Conservation (phyloP, 30 jellyfish, hydroid and myxozoan genomes). For the Phacellophora camtschatica region DNA sequence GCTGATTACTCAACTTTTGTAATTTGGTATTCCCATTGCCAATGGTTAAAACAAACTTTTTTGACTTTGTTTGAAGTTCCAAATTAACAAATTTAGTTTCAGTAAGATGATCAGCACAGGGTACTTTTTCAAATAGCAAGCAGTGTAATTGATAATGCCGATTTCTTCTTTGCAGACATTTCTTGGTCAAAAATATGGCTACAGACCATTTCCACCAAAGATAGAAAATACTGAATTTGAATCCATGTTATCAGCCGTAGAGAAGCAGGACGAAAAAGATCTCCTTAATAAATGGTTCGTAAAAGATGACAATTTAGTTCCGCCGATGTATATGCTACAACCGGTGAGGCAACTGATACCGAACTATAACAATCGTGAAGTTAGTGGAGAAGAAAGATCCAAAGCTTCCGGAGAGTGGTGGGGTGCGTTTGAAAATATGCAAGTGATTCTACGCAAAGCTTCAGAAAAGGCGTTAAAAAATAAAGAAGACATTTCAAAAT, state of each 20-base stretch:
- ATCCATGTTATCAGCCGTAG: slow-evolving; percentile 43
- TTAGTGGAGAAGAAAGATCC: slow-evolving; percentile 60
- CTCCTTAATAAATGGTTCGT: slow-evolving; percentile 70
- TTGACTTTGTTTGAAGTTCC: background rate
- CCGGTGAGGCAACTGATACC: slow-evolving; percentile 76
- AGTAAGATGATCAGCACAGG: too few species aligned
- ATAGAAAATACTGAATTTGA: slow-evolving; percentile 70
- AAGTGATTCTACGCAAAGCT: slow-evolving; percentile 64
- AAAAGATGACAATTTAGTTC: slow-evolving; percentile 72
- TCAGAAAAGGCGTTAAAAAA: slow-evolving; percentile 32
- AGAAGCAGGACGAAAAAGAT: slow-evolving; percentile 28
- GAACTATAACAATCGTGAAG: slow-evolving; percentile 69
- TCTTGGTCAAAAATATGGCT: slow-evolving; percentile 88
- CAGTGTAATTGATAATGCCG: too few species aligned
- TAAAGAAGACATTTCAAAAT: slow-evolving; percentile 36
- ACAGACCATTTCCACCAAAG: slow-evolving; percentile 94
- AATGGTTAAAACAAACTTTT: background rate
- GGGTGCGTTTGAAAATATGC: slow-evolving; percentile 84
- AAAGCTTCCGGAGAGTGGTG: slow-evolving; percentile 86
- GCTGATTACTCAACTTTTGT: too few species aligned
- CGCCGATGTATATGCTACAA: slow-evolving; percentile 70
- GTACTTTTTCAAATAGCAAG: too few species aligned
- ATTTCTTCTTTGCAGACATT: slow-evolving; percentile 42
- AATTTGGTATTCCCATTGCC: too few species aligned
- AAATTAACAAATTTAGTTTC: too few species aligned